Conservation (phyloP, 2,113 vertebrate species). For the Oxygymnocypris stewartii region DNA sequence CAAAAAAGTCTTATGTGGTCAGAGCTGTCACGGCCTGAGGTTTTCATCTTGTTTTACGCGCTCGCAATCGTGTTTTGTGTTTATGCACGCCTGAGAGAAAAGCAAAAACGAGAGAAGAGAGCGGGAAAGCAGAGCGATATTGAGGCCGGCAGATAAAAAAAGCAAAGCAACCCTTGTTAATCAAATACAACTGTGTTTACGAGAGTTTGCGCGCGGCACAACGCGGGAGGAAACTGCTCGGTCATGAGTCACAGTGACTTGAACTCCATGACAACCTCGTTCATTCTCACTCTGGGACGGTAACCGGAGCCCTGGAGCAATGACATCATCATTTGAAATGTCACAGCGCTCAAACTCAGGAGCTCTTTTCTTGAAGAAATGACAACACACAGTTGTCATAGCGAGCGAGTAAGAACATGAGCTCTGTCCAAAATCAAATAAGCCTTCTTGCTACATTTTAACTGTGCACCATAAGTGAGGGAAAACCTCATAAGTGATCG, state of each 20-base stretch:
- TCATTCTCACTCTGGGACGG: conserved; percentile 17
- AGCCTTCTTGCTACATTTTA: not conserved
- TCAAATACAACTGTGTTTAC: conserved; percentile 56
- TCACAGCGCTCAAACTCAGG: not conserved
- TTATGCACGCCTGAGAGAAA: not conserved
- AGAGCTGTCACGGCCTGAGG: not conserved
- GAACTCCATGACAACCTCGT: conserved; percentile 5
- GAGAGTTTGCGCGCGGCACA: conserved; percentile 25
- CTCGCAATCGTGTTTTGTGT: not conserved
- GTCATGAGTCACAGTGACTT: conserved; percentile 13
- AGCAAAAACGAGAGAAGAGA: conserved; percentile 18
- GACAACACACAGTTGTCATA: not conserved
- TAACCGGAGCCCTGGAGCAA: conserved; percentile 10
- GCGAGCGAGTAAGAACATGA: not conserved
- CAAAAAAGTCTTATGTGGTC: conserved; percentile 29
- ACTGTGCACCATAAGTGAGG: not conserved
- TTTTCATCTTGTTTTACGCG: conserved; percentile 2
- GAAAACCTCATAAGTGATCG: not conserved
- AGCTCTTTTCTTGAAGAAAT: not conserved
- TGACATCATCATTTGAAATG: conserved; percentile 39
- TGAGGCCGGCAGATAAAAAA: conserved; percentile 8
- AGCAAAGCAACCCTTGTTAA: conserved; percentile 44
- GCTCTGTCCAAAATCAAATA: not conserved
- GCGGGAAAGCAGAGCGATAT: conserved; percentile 1
- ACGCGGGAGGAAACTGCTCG: not conserved